A percentile compares a stretch with the other conserved stretches of the same genome.
These are phyloP conservation scores for Drosophila affinis DNA, from an alignment of 2,888 invertebrate genomes.

Conservation along the genomic window DNA sequence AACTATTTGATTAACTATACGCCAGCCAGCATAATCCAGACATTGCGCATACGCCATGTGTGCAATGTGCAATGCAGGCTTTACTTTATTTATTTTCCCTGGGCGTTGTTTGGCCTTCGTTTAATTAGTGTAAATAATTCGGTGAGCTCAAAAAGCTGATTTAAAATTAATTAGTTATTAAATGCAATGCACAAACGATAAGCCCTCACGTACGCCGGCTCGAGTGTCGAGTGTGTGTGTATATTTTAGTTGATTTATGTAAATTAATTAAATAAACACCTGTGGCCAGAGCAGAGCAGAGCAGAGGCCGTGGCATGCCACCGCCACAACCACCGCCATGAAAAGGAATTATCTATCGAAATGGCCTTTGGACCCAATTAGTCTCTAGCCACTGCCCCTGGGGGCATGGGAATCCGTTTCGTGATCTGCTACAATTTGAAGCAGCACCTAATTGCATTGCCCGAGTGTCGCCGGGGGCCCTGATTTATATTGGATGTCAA, in stretches of 20 bases:
- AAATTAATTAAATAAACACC: slow-evolving; percentile 54
- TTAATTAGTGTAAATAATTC: slow-evolving; percentile 54
- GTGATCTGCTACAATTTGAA: slow-evolving; percentile 38
- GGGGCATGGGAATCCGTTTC: slow-evolving; percentile 30
- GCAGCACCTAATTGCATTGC: slow-evolving; percentile 49
- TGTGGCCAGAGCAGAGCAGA: slow-evolving; percentile 24
- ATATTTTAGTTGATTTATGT: slow-evolving; percentile 41
- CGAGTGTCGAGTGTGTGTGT: slow-evolving; percentile 8
- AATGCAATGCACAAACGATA: slow-evolving; percentile 12
- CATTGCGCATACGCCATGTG: slow-evolving; percentile 49
- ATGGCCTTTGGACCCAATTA: slow-evolving; percentile 7
- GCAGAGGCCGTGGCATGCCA: neutral
- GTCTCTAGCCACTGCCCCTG: neutral
- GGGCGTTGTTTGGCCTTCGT: slow-evolving; percentile 18
- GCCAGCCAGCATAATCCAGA: slow-evolving; percentile 12
- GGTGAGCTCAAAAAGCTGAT: slow-evolving; percentile 42
- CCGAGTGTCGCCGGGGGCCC: slow-evolving; percentile 43
- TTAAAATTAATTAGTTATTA: slow-evolving; percentile 48
- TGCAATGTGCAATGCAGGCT: neutral
- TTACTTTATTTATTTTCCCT: slow-evolving; percentile 32
- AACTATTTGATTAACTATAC: slow-evolving; percentile 23
- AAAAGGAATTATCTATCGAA: slow-evolving; percentile 1
- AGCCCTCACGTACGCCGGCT: neutral
- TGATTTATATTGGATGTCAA: slow-evolving; percentile 67
- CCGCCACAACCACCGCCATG: neutral